Base-by-base conservation (phyloP, 1,140 invertebrate species). In the Sitophilus oryzae region DNA sequence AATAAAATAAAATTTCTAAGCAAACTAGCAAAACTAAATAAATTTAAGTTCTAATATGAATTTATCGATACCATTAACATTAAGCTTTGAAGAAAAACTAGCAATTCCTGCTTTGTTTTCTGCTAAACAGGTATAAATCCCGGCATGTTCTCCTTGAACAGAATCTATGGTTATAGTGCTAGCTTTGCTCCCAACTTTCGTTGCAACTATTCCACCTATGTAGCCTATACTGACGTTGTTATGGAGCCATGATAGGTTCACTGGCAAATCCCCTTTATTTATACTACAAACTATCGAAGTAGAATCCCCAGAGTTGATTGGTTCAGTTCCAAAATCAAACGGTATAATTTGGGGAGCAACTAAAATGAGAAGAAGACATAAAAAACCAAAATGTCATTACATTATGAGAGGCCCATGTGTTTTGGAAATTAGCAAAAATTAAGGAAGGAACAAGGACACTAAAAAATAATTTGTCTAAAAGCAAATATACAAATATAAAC, bases 71-170 rank as follows among this genome's bases (percentile, higher is more conserved):
- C 86, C 86, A 75, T 88, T 87, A 63, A 89, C 83, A 64, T 82
- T 76, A 61, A 89, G 75, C 62, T 76, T 73, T 58, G 85, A 79
- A 61, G 84, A 82, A 72, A 83, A 79, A 67, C 80, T 83, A 63
- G 78, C 80, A 41, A 76, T 82, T 54, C 85, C 85, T 21, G 88
- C 90, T 52, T 73, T 74, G 74, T 89, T 89, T 62, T 74, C 82
- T 42, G 83, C 86, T 61, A 82, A 77, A 72, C 90, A 93, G 56
- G 85, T 89, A 66, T 92, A 93, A 59, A 82, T 82, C 56, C 87
- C 87, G 67, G 79, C 80, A 69, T 93, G 89, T 43, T 79, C 76
- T 36, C 82, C 84, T 48, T 79, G 78, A n/a, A 87, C 85, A 55
- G 82, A 82, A 64, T 88, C 83, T 62, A 92, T 89, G 50, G 82